Percentiles rank a stretch among this genome's conserved stretches.
phyloP scores from a whole-genome alignment of 2,113 vertebrate genomes.

The Hirundichthys speculiger region DNA sequence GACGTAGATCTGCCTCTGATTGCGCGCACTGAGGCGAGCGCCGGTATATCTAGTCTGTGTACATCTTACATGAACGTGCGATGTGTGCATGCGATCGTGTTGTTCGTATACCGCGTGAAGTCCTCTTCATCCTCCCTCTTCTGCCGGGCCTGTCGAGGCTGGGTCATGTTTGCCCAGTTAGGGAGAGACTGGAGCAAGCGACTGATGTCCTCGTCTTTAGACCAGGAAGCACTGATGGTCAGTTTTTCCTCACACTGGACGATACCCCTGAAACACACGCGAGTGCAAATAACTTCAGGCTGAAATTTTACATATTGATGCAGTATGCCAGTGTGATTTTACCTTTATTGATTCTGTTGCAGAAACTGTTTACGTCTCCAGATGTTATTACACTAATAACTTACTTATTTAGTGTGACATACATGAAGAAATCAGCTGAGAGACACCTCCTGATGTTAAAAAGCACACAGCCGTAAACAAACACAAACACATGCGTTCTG shows the following conservation, averaged over 20 bases:
- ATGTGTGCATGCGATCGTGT: too few relatives aligned
- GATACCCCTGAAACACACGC: constrained; percentile 80
- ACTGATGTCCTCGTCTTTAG: constrained; percentile 98
- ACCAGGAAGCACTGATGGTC: constrained; percentile 97
- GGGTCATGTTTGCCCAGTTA: constrained; percentile 96
- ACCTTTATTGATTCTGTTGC: too few relatives aligned
- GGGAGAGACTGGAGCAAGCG: constrained; percentile 94
- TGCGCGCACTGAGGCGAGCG: too few relatives aligned
- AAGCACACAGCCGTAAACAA: constrained; percentile 5
- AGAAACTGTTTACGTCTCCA: too few relatives aligned
- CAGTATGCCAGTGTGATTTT: too few relatives aligned
- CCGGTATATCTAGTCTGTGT: too few relatives aligned
- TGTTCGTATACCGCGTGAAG: constrained; percentile 85
- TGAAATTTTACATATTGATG: too few relatives aligned
- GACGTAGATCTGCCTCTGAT: too few relatives aligned
- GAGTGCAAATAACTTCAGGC: not conserved
- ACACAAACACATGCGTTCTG: constrained; percentile 13
- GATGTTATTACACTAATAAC: too few relatives aligned
- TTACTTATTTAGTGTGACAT: not conserved
- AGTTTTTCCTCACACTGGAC: constrained; percentile 96
- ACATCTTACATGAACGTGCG: too few relatives aligned
- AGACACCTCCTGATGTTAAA: constrained; percentile 3
- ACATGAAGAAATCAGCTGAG: not conserved
- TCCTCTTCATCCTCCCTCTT: constrained; percentile 98
- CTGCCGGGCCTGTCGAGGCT: constrained; percentile 90